These are phyloP conservation scores for Chaetodon auriga DNA, from an alignment of 2,113 vertebrate genomes.

Conservation along the genomic window DNA sequence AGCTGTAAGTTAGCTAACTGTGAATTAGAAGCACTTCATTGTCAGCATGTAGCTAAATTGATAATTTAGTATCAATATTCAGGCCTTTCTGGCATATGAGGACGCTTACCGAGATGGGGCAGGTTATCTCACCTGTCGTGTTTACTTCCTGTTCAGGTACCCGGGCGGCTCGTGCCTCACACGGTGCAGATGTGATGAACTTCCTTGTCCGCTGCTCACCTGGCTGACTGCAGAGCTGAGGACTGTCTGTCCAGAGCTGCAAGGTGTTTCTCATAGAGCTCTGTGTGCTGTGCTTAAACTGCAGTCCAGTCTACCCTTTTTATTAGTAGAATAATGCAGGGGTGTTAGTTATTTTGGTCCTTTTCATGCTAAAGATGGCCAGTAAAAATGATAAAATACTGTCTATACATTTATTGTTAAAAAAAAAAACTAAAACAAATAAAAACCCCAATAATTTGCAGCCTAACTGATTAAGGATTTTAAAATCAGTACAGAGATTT, in stretches of 20 bases:
- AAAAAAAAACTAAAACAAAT: too few species aligned
- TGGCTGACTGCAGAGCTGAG: slow-evolving; percentile 78
- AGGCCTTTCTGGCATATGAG: background rate
- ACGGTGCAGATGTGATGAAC: slow-evolving; percentile 80
- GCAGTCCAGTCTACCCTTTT: too few species aligned
- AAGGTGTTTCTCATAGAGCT: slow-evolving; percentile 36
- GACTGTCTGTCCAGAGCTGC: slow-evolving; percentile 57
- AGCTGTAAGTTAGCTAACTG: background rate
- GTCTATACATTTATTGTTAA: too few species aligned
- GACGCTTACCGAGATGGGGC: fast-evolving
- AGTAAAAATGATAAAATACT: too few species aligned
- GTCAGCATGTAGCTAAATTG: too few species aligned
- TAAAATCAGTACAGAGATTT: too few species aligned
- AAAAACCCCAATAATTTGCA: too few species aligned
- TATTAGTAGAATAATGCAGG: too few species aligned
- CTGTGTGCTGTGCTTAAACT: background rate
- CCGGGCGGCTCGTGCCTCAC: slow-evolving; percentile 61
- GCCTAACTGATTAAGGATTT: too few species aligned
- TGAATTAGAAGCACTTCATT: background rate
- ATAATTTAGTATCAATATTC: background rate
- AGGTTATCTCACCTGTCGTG: slow-evolving; percentile 19
- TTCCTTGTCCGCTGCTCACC: slow-evolving; percentile 82
- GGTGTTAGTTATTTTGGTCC: too few species aligned
- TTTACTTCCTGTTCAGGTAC: slow-evolving; percentile 70
- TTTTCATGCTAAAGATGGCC: too few species aligned